Conservation (phyloP, 92 coral and sea anemone species). For the Porites lobata region DNA sequence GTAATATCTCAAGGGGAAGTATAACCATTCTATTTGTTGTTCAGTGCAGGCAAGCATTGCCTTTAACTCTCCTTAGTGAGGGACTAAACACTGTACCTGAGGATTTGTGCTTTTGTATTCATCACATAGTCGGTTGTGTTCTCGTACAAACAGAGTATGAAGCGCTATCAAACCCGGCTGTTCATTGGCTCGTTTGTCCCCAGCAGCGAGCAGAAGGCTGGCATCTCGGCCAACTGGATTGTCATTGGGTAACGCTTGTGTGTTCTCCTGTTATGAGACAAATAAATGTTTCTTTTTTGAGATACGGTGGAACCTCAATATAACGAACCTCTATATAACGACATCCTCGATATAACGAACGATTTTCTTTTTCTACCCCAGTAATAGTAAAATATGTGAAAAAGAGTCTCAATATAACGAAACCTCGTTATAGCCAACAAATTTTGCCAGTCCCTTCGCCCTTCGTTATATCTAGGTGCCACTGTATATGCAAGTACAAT, state of each 20-base stretch:
- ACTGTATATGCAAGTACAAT: no score
- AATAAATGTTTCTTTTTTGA: not conserved
- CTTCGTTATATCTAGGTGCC: no score
- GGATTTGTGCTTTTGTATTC: conserved; percentile 58
- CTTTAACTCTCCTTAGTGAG: not conserved
- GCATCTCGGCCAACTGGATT: conserved; percentile 83
- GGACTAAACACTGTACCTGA: conserved; percentile 40
- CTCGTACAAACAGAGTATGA: conserved; percentile 84
- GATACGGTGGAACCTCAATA: no score
- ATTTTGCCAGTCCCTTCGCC: no score
- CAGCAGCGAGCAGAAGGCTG: conserved; percentile 75
- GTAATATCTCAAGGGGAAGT: no score
- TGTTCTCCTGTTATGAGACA: conserved; percentile 63
- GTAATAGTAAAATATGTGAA: no score
- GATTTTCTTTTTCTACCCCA: no score
- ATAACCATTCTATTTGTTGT: no score
- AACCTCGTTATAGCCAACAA: no score
- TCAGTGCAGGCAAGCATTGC: not conserved
- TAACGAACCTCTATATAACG: no score
- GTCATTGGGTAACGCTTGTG: conserved; percentile 75
- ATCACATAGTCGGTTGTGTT: conserved; percentile 88
- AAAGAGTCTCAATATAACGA: no score
- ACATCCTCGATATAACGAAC: no score
- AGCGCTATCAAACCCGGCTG: conserved; percentile 90
- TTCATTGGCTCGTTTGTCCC: conserved; percentile 83